Conservation (phyloP, 2,113 vertebrate species). For the Garra rufa region DNA sequence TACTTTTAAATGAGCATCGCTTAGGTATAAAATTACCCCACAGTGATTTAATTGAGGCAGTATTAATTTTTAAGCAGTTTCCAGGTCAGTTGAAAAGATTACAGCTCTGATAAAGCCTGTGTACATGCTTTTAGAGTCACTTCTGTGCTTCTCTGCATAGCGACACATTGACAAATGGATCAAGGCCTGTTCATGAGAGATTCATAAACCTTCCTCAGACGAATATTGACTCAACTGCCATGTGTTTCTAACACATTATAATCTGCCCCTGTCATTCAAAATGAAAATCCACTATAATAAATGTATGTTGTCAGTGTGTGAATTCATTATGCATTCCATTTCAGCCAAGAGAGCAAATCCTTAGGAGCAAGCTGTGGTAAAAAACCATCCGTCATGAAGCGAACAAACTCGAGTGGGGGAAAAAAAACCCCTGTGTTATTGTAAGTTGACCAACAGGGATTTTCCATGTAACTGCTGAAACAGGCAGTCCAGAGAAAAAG, state of each 20-base stretch:
- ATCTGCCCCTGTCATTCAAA: slow-evolving; percentile 24
- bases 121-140: not conserved
- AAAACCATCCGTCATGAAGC: slow-evolving; percentile 12
- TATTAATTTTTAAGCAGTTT: slow-evolving; percentile 15
- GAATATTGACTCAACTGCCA: slow-evolving; percentile 4
- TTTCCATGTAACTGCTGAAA: slow-evolving; percentile 40
- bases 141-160: not conserved
- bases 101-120: not conserved
- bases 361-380: not conserved
- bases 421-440: not conserved
- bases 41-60: not conserved
- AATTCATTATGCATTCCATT: slow-evolving; percentile 18
- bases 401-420: slow-evolving; percentile 1
- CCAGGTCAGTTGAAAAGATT: not conserved
- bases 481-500: slow-evolving; percentile 40
- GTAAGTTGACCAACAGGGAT: slow-evolving; percentile 11
- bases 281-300: slow-evolving; percentile 17
- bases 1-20: not conserved
- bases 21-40: slow-evolving; percentile 11
- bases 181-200: slow-evolving; percentile 8
- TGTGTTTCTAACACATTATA: slow-evolving; percentile 23
- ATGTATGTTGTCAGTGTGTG: slow-evolving; percentile 16
- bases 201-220: slow-evolving; percentile 27
- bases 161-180: not conserved
- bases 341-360: not conserved